A percentile compares a stretch with the other conserved stretches of the same genome.
Evolutionary conservation across 2,113 vertebrate genomes (phyloP).

Genomic region (Pygoscelis adeliae): DNA sequence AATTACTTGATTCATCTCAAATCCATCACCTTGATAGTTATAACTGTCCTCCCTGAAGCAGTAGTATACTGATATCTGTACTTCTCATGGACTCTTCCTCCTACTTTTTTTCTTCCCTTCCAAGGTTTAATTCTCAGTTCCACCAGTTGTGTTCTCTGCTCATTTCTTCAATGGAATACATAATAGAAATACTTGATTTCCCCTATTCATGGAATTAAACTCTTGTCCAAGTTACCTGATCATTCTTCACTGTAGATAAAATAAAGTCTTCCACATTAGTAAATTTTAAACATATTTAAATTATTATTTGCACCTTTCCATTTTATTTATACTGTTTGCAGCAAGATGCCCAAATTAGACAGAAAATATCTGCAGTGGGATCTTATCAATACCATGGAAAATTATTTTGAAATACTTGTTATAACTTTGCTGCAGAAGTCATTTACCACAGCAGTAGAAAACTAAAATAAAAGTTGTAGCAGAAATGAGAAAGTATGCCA

Average conservation of each 20-base stretch:
- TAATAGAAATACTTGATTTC: not conserved
- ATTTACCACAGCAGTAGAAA: not conserved
- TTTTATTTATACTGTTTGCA: not conserved
- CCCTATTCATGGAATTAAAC: not conserved
- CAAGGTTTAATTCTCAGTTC: not conserved
- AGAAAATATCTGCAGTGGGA: not conserved
- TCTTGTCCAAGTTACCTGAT: not conserved
- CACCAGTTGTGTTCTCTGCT: not conserved
- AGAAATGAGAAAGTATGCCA: not conserved
- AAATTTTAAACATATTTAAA: not conserved
- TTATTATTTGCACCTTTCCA: not conserved
- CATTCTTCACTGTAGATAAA: not conserved
- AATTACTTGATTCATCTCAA: not conserved
- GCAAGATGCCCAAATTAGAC: not conserved
- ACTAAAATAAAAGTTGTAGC: not conserved
- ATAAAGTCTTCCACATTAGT: not conserved
- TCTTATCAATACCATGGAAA: not conserved
- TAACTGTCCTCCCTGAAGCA: not conserved
- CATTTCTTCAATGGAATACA: not conserved
- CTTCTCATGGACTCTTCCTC: not conserved
- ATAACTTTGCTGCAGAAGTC: not conserved
- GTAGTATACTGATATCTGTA: not conserved
- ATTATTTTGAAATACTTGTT: not conserved
- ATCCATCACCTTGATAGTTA: not conserved
- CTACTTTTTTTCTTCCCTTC: not conserved